Evolutionary conservation across 2,797 vertebrate genomes (phyloP).

Genomic region (Brachyrhaphis roseni): DNA sequence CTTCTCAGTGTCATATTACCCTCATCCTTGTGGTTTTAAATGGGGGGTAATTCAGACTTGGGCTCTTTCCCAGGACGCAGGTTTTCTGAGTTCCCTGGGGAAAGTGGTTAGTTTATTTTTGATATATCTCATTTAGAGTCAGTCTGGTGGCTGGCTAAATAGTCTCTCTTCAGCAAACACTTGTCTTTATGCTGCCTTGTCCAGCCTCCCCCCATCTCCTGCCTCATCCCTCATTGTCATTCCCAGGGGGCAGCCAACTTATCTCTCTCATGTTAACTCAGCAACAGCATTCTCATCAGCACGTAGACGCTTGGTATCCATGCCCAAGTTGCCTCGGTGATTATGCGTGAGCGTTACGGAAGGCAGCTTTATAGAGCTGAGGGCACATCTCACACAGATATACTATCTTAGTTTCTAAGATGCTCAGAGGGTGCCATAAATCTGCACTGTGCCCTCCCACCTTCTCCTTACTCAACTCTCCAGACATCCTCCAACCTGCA

Average conservation of each 20-base stretch:
- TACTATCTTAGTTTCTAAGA: slow-evolving; percentile 45
- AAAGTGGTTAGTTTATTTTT: slow-evolving; percentile 9
- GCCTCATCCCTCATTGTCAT: slow-evolving; percentile 25
- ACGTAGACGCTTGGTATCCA: slow-evolving; percentile 39
- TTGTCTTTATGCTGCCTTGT: slow-evolving; percentile 34
- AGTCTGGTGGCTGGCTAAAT: slow-evolving; percentile 21
- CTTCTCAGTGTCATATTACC: slow-evolving; percentile 49
- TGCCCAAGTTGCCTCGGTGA: slow-evolving; percentile 55
- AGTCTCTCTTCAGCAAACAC: slow-evolving; percentile 43
- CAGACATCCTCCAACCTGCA: slow-evolving; percentile 16
- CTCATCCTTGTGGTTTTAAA: slow-evolving; percentile 27
- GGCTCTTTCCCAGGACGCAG: slow-evolving; percentile 23
- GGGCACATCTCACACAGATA: slow-evolving; percentile 38
- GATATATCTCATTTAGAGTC: slow-evolving; percentile 11
- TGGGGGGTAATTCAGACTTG: slow-evolving; percentile 33
- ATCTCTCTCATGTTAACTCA: slow-evolving; percentile 57
- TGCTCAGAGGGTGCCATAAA: slow-evolving; percentile 59
- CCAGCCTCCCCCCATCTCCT: slow-evolving; percentile 9
- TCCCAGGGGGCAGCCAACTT: slow-evolving; percentile 36
- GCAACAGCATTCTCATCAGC: slow-evolving; percentile 44
- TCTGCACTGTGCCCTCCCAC: slow-evolving; percentile 32
- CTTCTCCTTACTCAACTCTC: slow-evolving; percentile 41
- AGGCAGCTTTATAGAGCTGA: slow-evolving; percentile 23
- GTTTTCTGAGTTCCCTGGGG: slow-evolving; percentile 25
- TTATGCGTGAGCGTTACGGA: slow-evolving; percentile 33